These are phyloP conservation scores for Enhydra lutris DNA, from an alignment of 2,113 vertebrate species.

Conservation along the genomic window DNA sequence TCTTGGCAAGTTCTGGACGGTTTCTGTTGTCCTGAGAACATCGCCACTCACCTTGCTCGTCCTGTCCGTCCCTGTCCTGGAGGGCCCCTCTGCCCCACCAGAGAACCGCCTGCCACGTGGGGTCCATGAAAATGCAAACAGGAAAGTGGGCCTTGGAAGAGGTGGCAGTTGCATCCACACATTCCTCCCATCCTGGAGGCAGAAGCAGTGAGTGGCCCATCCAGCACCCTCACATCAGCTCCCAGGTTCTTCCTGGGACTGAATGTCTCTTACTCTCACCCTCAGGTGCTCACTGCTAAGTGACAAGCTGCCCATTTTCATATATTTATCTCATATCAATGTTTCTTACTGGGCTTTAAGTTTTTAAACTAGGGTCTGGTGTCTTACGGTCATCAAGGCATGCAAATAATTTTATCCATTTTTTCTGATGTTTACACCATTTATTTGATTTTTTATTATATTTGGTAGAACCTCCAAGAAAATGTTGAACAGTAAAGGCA, in stretches of 20 bases:
- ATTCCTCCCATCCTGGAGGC: background rate
- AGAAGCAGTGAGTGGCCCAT: background rate
- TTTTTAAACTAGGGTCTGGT: background rate
- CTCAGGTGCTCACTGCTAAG: background rate
- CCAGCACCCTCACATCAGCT: background rate
- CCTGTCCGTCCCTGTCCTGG: background rate
- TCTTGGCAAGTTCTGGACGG: too few species aligned
- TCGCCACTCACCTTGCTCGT: accelerated
- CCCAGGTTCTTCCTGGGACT: background rate
- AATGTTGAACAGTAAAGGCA: accelerated
- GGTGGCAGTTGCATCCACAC: accelerated
- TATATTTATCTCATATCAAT: background rate
- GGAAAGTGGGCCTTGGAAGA: too few species aligned
- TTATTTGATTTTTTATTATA: background rate
- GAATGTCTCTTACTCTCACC: accelerated
- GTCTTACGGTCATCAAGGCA: background rate
- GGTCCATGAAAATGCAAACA: accelerated
- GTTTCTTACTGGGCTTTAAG: background rate
- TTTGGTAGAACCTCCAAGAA: background rate
- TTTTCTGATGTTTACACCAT: background rate
- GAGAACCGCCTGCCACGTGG: background rate
- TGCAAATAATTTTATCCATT: background rate
- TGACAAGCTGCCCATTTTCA: background rate
- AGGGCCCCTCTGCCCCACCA: background rate
- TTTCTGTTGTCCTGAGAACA: too few species aligned